Percentiles rank a stretch among this genome's conserved stretches.
Conservation (phyloP, 2,888 invertebrate species). For the Chesias legatella region DNA sequence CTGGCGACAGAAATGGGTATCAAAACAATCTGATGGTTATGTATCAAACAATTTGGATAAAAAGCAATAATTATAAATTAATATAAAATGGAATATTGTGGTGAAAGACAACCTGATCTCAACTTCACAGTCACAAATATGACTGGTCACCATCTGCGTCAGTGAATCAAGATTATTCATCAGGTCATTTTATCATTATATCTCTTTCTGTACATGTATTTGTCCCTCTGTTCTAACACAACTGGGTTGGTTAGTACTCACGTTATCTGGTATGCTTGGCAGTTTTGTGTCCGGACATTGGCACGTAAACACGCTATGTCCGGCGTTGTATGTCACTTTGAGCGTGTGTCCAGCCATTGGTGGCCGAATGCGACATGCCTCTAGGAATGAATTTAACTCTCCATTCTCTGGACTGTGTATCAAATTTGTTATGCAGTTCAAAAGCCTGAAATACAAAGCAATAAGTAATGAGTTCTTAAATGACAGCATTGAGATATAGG, state of each 20-base stretch:
- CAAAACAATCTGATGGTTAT: too few relatives aligned
- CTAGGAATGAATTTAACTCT: slow-evolving; percentile 60
- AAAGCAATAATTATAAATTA: too few relatives aligned
- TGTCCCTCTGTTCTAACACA: too few relatives aligned
- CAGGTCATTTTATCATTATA: too few relatives aligned
- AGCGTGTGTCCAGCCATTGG: slow-evolving; percentile 67
- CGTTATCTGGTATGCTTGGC: slow-evolving; percentile 97
- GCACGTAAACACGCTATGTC: slow-evolving; percentile 70
- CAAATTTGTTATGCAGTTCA: slow-evolving; percentile 90
- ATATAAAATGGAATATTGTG: too few relatives aligned
- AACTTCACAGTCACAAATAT: too few relatives aligned
- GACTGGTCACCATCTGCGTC: too few relatives aligned
- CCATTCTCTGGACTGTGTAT: slow-evolving; percentile 75
- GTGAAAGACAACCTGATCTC: too few relatives aligned
- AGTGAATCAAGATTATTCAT: too few relatives aligned
- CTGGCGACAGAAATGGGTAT: too few relatives aligned
- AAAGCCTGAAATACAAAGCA: slow-evolving; percentile 77
- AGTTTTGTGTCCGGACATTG: slow-evolving; percentile 91
- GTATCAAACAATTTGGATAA: too few relatives aligned
- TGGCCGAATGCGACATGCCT: slow-evolving; percentile 63
- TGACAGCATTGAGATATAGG: neutral
- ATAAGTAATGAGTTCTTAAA: slow-evolving; percentile 5
- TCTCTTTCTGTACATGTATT: too few relatives aligned
- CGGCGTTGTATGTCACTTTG: slow-evolving; percentile 61
- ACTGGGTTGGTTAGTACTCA: slow-evolving; percentile 77